Percentiles rank a stretch among this genome's conserved stretches.
Conservation (phyloP, 2,113 vertebrate genomes). For the Zapus hudsonius region DNA sequence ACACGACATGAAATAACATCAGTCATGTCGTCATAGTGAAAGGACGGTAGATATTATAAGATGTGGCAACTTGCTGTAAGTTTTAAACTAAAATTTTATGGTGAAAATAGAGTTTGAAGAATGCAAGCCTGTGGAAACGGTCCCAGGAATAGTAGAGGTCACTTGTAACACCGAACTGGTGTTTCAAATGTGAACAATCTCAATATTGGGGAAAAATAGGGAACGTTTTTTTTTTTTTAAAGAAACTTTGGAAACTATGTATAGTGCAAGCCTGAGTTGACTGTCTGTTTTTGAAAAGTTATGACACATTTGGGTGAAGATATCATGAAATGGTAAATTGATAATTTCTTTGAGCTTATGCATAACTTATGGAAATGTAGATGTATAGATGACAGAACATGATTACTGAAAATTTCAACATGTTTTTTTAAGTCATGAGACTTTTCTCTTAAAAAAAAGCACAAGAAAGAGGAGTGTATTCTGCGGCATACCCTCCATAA, state of each 20-base stretch:
- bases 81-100: neutral
- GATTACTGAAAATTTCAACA: neutral
- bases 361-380: slow-evolving; percentile 8
- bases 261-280: neutral
- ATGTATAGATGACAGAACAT: slow-evolving; percentile 35
- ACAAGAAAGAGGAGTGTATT: neutral
- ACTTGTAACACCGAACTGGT: neutral
- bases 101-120: neutral
- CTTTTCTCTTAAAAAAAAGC: neutral
- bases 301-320: neutral
- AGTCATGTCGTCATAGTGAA: neutral
- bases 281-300: neutral
- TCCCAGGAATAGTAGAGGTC: neutral
- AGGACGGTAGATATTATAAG: neutral
- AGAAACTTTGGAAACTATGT: neutral
- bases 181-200: neutral
- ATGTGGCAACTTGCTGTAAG: neutral
- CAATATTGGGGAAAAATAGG: neutral
- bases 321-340: slow-evolving; percentile 21
- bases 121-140: neutral
- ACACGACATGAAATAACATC: neutral
- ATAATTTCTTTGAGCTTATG: slow-evolving; percentile 21
- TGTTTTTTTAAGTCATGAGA: neutral
- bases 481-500: neutral
- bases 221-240: neutral